These are phyloP conservation scores for Tragelaphus scriptus DNA, from an alignment of 2,113 vertebrate species.

Conservation along the genomic window DNA sequence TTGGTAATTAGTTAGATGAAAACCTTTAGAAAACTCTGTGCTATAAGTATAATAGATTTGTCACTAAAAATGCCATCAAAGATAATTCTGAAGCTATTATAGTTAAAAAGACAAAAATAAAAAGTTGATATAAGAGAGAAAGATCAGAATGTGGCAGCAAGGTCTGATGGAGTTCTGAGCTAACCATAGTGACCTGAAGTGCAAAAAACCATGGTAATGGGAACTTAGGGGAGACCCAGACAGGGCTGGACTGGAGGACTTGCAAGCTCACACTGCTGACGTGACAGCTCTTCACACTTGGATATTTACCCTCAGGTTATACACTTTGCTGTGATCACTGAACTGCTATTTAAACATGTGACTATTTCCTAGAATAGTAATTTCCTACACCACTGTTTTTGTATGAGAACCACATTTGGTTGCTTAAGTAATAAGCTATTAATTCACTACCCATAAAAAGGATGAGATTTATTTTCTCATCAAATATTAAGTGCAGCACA, in stretches of 20 bases:
- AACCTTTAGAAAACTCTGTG: not conserved
- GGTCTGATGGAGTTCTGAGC: not conserved
- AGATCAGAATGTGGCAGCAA: not conserved
- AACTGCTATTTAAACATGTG: not conserved
- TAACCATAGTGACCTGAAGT: not conserved
- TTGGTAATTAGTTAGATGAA: not conserved
- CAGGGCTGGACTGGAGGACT: no score
- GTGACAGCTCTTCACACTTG: not conserved
- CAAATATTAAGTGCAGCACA: constrained; percentile 31
- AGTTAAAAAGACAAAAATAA: not conserved
- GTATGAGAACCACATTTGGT: not conserved
- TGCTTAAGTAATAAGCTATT: constrained; percentile 42
- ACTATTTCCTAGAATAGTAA: not conserved
- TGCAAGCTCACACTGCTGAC: not conserved
- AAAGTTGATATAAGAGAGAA: not conserved
- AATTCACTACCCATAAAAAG: not conserved
- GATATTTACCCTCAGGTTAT: not conserved
- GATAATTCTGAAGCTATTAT: not conserved
- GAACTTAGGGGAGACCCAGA: not conserved
- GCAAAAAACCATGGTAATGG: not conserved
- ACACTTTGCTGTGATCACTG: not conserved
- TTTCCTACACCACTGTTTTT: not conserved
- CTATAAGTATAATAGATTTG: not conserved
- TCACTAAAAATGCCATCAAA: not conserved
- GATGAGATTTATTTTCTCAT: constrained; percentile 27